Base-by-base conservation (phyloP, 2,888 invertebrate species). In the Brenthis ino region DNA sequence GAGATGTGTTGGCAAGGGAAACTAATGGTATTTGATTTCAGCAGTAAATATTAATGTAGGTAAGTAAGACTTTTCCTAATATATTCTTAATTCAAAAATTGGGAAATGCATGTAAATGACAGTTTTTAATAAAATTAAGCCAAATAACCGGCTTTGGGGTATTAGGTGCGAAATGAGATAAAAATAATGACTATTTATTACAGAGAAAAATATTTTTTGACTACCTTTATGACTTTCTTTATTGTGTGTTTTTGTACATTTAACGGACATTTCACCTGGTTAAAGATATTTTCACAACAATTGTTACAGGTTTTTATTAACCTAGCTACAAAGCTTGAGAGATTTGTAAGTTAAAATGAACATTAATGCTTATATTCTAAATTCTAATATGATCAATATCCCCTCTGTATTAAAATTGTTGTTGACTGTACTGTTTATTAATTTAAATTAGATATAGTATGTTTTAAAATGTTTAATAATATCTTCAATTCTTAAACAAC, bases 1-100 rank as follows among this genome's bases (percentile, higher is more conserved):
- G 72, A 81, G 82, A 86, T 88, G 87, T 84, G 85, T 87, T 86
- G 88, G 84, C 86, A 87, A 77, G 78, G 78, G 75, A 64, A 75
- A 74, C 79, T 80, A 67, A 64, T 65, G 48, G 51, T 67, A 63
- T 65, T 53, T 61, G 37, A 80, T 74, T 61, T 53, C 28, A 68
- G 53, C 63, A 67, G 68, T 64, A 63, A 54, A 64, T 66, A 73
- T 84, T 82, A 71, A 86, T 88, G 87, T 88, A 88, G 88, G 89
- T 88, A 77, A 87, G 86, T 84, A 56, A 57, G 16, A 28, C 12
- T 50, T 33, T 28, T 51, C 6, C 16, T 54, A 13, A 6, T 20
- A 57, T 24, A 28, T 16, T 37, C 6, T 37, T 51, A 28, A 57
- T 50, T 13, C n/a, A 50, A 54, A 55, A 12, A n/a, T 51, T 50